These are phyloP conservation scores for Leptopilina myrica DNA, from an alignment of 2,888 invertebrate genomes.

Conservation along the genomic window DNA sequence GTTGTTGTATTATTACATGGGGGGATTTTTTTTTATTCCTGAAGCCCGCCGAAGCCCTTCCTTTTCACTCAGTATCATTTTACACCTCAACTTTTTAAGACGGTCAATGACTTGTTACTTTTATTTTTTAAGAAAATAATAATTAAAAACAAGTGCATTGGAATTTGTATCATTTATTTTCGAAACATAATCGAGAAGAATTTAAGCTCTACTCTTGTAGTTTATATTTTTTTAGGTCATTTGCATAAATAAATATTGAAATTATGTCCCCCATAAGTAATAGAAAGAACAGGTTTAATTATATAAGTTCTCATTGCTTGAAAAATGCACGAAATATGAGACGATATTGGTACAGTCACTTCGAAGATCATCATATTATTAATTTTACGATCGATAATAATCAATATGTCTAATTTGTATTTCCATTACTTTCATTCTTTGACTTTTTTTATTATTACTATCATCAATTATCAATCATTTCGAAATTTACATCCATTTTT, in stretches of 20 bases:
- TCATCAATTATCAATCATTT: neutral
- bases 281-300: slow-evolving; percentile 26
- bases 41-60: slow-evolving; percentile 51
- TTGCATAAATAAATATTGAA: neutral
- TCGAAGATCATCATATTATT: neutral
- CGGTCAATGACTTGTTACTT: slow-evolving; percentile 45
- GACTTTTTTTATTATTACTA: no score
- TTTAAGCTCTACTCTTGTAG: no score
- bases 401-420: neutral
- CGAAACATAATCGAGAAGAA: no score
- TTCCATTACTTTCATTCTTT: neutral
- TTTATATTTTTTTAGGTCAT: neutral
- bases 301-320: slow-evolving; percentile 20
- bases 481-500: no score
- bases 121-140: neutral
- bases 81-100: slow-evolving; percentile 32
- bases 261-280: neutral
- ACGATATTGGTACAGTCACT: slow-evolving; percentile 20
- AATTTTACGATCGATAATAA: neutral
- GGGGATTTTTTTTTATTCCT: slow-evolving; percentile 14
- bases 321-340: slow-evolving; percentile 22
- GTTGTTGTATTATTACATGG: slow-evolving; percentile 7
- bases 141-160: neutral
- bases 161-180: neutral
- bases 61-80: slow-evolving; percentile 41